These are phyloP conservation scores for Lepidurus packardi DNA, from an alignment of 1,140 invertebrate genomes.

Conservation along the genomic window DNA sequence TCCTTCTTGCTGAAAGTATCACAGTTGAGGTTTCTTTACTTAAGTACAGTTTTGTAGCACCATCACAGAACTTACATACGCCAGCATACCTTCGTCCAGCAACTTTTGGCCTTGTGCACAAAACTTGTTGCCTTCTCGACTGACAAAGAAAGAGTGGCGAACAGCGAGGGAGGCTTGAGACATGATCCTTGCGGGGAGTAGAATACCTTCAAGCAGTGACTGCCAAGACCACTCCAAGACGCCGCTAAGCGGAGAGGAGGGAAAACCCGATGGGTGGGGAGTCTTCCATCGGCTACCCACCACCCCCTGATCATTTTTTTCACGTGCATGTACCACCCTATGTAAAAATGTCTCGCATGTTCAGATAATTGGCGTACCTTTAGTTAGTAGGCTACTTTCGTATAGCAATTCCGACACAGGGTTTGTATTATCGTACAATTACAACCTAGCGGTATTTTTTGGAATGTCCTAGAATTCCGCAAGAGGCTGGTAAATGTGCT, in stretches of 20 bases:
- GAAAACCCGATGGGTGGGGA: background rate
- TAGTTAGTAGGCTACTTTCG: background rate
- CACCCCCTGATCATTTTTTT: background rate
- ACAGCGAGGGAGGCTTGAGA: slow-evolving; percentile 3
- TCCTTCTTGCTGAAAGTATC: background rate
- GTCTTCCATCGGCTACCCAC: background rate
- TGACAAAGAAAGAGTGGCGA: slow-evolving; percentile 21
- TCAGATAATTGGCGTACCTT: background rate
- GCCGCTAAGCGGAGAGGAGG: slow-evolving; percentile 20
- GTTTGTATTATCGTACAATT: background rate
- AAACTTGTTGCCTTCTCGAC: background rate
- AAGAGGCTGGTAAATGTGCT: too few relatives aligned
- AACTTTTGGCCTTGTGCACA: slow-evolving; percentile 3
- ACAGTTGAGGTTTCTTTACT: background rate
- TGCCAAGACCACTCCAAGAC: background rate
- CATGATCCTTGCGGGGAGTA: background rate
- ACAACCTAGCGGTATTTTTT: background rate
- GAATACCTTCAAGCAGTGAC: background rate
- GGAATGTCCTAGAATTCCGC: background rate
- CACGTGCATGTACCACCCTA: background rate
- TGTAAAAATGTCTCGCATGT: background rate
- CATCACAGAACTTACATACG: background rate
- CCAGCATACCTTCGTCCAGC: background rate
- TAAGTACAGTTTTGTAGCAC: slow-evolving; percentile 8
- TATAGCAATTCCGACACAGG: background rate